Base-by-base conservation (phyloP, 2,797 vertebrate genomes). In the Enteromius trimaculatus region DNA sequence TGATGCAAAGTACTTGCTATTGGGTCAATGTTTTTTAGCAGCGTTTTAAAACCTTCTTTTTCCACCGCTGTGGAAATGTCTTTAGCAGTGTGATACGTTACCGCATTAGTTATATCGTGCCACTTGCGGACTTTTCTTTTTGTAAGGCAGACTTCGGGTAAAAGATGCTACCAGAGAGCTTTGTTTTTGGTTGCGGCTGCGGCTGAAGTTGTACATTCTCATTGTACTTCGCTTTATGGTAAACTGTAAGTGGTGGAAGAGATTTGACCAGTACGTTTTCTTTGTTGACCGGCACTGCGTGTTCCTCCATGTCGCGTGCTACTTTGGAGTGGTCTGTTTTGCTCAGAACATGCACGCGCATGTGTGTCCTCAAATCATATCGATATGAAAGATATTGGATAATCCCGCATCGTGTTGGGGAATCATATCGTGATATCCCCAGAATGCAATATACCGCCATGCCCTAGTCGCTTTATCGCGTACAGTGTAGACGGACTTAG, bases 11-110 rank as follows among this genome's bases (percentile, higher is more conserved):
- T 11, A 42, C 39, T 42, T 42, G 39, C 42, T 49, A 82, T 79
- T 84, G 66, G 86, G 81, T 87, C 81, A 42, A 77, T 78, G 10
- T 75, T 83, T 79, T 87, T 86, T 70, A 87, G 26, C 68, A 86
- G 84, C 19, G 16, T 76, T 75, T 82, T 77, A 66, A 86, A 89
- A 47, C 85, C 70, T 0, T 58, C 44, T 21, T 86, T 71, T 88
- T 88, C 82, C 21, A 86, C 86, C 21, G 34, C 81, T 80, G 64
- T 39, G 65, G 81, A 47, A 87, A 82, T 82, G 19, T 84, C 75
- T 79, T 84, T 84, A 62, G 75, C 11, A 8, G 71, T 77, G 53
- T 83, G 77, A 31, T 39, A 85, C 3, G 77, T 23, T 31, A 85
- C 78, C 21, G 44, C 80, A 13, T 85, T 76, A 17, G 81, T 83